Evolutionary conservation across 2,113 vertebrate species (phyloP).

Genomic region (Falco punctatus): DNA sequence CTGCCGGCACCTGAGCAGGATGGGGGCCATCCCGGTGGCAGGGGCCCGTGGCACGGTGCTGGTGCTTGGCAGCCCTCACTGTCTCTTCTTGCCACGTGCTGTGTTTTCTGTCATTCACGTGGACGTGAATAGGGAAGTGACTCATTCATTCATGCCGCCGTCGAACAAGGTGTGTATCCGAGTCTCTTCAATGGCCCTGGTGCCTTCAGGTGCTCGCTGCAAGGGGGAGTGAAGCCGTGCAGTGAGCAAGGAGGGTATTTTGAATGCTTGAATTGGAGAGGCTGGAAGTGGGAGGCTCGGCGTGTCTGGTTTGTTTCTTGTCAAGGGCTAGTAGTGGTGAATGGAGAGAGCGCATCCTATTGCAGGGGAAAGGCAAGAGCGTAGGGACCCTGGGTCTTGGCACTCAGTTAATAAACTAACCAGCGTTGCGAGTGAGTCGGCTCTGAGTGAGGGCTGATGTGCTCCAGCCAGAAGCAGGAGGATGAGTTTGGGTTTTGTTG

Average conservation of each 20-base stretch:
- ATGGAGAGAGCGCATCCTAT: neutral
- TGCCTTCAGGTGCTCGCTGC: neutral
- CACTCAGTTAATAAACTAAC: neutral
- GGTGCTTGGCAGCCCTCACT: rapidly evolving
- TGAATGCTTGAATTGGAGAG: neutral
- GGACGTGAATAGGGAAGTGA: neutral
- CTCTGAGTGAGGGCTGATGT: neutral
- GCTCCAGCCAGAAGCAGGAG: neutral
- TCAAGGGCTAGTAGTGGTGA: rapidly evolving
- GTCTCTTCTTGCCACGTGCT: too few species aligned
- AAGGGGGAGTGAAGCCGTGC: neutral
- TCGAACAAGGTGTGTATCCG: neutral
- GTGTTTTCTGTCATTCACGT: rapidly evolving
- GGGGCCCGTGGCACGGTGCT: neutral
- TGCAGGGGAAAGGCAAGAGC: neutral
- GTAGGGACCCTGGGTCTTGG: neutral
- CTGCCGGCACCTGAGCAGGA: rapidly evolving
- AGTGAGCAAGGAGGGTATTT: neutral
- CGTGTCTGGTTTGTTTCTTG: rapidly evolving
- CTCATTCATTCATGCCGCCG: neutral
- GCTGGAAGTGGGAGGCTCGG: neutral
- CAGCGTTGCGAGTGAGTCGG: rapidly evolving
- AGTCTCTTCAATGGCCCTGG: neutral
- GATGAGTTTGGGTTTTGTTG: neutral
- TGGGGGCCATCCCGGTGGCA: too few species aligned